Evolutionary conservation across 2,888 invertebrate genomes (phyloP), one percentile per base, ranked within the genome.

Genomic region (Celastrina argiolus): DNA sequence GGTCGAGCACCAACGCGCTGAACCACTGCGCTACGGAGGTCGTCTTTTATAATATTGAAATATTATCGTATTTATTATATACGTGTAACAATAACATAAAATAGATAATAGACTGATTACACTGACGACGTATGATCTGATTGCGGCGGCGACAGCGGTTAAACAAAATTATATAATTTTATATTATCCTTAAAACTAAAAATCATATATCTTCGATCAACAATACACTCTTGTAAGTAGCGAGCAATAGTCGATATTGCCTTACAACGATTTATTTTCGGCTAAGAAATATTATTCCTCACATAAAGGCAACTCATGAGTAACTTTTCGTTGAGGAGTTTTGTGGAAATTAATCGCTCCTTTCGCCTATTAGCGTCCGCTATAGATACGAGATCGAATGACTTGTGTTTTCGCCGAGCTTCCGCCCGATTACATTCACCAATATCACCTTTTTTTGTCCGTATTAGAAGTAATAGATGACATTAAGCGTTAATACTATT

Each of bases 381-480:
- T 51, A 51, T 51, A 14, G 51, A 51, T 51, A 22, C 22, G 51
- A 51, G 12, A 51, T 51, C 51, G 22, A 14, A 51, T 51, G 51
- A 51, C 51, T 51, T 5, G 51, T 51, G 22, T 22, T 51, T 51
- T 51, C 12, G 22, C 51, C 51, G 22, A 31, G 22, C 22, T 51
- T 51, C 51, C 51, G 12, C 12, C 22, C 51, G 51, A 51, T 51
- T 51, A 51, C 51, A 51, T 51, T 51, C 51, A 26, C 51, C 51
- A 51, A 51, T 51, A 51, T 51, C 22, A 51, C 51, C 51, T 51
- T 51, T 42, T 51, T 51, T 51, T 51, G 22, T 51, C 51, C 22
- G 5, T 51, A 51, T 51, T 10, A 22, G 51, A 2, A 26, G 51
- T 51, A 51, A 51, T 26, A 22, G 22, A 51, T 12, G 51, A 26